Base-by-base conservation (phyloP, 2,113 vertebrate species). In the Tylochromis polylepis region DNA sequence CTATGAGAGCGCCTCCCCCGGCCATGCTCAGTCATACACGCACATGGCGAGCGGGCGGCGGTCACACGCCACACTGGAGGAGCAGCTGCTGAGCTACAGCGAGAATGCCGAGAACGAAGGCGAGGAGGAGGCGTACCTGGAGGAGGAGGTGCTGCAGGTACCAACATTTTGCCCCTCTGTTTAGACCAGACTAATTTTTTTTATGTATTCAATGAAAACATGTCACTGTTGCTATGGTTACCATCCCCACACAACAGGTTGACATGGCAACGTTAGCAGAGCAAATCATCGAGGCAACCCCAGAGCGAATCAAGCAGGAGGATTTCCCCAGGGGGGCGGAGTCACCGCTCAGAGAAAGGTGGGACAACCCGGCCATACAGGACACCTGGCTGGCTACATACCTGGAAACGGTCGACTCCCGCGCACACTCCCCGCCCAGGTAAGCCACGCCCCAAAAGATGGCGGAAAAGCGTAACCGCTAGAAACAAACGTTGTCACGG, bases 231-330 rank as follows among this genome's bases (percentile, higher is more conserved):
- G 29, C 84, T 15, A 15, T 83, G 81, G 70, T 53, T 46, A 86
- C 75, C 24, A 0, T 20, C 18, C 3, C n/a, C 34, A 3, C 24
- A 5, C 41, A 0, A 22, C 92, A 98, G 98, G 97, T 98, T 56
- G 98, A 98, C 94, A 97, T 98, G 97, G 96, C 97, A 20, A 96
- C 97, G 0, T 95, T 98, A 84, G 97, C 98, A 6, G 97, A 97
- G 92, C 97, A 98, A 88, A 98, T 98, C 92, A 97, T 98, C 0
- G 97, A 98, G 89, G 98, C 97, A n/a, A 98, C 98, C 0, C 98
- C 98, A 0, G 98, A 98, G 36, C 95, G 97, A 84, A 98, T 98
- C 93, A 98, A 98, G 91, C 96, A 94, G 88, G 97, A 98, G 65
- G 97, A 97, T 79, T 98, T 97, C 57, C 84, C 96, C 16, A 67